Evolutionary conservation across 2,888 invertebrate genomes (phyloP).

Genomic region (Matsumyia berberina): DNA sequence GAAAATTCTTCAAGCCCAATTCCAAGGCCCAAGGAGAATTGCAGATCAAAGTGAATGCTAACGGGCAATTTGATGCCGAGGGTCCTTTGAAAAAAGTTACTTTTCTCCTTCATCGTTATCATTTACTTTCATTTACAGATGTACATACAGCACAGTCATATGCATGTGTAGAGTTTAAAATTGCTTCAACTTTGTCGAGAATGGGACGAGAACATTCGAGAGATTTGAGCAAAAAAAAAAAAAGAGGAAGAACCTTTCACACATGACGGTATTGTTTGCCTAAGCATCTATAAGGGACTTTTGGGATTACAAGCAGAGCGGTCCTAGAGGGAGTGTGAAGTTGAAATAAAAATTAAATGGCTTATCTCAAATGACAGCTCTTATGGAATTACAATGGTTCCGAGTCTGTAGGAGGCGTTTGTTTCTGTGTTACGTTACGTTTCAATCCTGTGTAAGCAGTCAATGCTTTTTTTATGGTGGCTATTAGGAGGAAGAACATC

Average conservation of each 20-base stretch:
- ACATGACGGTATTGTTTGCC: conserved; percentile 16
- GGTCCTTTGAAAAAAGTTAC: conserved; percentile 33
- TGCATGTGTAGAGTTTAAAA: neutral
- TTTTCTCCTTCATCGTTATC: neutral
- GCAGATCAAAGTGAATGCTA: conserved; percentile 66
- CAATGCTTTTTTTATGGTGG: too few species aligned
- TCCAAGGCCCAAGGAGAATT: conserved; percentile 15
- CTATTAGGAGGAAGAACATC: too few species aligned
- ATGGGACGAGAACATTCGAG: neutral
- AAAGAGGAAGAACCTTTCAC: conserved; percentile 23
- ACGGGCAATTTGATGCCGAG: conserved; percentile 36
- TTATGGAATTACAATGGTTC: neutral
- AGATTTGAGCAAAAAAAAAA: conserved; percentile 23
- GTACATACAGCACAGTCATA: too few species aligned
- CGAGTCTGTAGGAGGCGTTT: neutral
- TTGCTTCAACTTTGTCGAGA: too few species aligned
- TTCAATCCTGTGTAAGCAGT: too few species aligned
- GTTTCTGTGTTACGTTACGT: neutral
- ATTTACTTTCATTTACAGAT: neutral
- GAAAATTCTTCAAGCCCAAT: conserved; percentile 4
- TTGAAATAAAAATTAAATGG: conserved; percentile 9
- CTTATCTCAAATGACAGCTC: neutral
- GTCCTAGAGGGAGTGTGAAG: conserved; percentile 22
- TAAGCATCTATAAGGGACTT: neutral
- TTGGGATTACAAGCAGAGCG: neutral